Base-by-base conservation (phyloP, 2,888 invertebrate genomes). In the Drosophila infuscata region DNA sequence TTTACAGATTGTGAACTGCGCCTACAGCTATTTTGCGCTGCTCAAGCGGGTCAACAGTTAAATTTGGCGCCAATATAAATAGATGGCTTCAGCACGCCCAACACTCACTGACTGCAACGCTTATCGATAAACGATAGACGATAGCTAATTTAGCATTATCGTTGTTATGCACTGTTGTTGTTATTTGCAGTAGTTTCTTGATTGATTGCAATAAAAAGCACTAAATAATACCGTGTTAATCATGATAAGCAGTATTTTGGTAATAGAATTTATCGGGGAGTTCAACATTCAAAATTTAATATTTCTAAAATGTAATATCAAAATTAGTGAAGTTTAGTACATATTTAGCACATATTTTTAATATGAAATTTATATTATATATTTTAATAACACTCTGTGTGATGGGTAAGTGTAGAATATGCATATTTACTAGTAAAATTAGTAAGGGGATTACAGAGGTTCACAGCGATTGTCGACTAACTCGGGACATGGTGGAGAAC, bases 11-110 rank as follows among this genome's bases (percentile, higher is more conserved):
- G 89, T 91, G 0, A 92, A 91, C 66, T 81, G 85, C 8, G 87
- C 91, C 0, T 92, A 91, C 52, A 90, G 89, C 33, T 92, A 92
- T 56, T 92, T 89, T 58, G 89, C 92, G 1, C 56, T 91, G 35
- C 76, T 91, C 0, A 91, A 90, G 58, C 76, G 82, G 4, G 82
- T 91, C 58, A 91, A 92, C 74, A 78, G 79, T 53, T 53, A 53
- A 53, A 33, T 54, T 33, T 25, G 38, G 43, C 59, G 67, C 46
- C 41, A 33, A 29, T 11, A 5, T 8, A 33, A 20, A 17, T 17
- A 9, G 30, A 36, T 20, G n/a, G 30, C 17, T 32, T 20, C 20
- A 52, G 9, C 25, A 59, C 38, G 11, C 29, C 9, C 48, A 29
- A 7, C 41, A 36, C 46, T 20, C 8, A 41, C 30, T 49, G 65